Evolutionary conservation across 1,140 invertebrate genomes (phyloP).

Genomic region (Lethrus apterus): DNA sequence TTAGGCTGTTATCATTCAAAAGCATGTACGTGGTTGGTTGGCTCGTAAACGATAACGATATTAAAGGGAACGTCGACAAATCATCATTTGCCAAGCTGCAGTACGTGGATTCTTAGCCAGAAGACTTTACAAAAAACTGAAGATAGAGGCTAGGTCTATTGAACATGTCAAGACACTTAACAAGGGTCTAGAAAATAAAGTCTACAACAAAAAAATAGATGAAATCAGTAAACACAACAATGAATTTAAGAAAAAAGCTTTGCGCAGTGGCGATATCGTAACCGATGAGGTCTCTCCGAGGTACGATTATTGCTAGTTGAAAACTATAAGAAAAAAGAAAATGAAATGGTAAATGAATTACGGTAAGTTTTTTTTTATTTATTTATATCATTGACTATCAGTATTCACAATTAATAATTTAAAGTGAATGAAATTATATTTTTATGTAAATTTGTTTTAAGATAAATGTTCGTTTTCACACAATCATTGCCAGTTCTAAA

Average conservation of each 20-base stretch:
- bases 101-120: conserved; percentile 72
- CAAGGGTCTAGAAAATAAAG: conserved; percentile 96
- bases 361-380: conserved; percentile 11
- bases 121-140: conserved; percentile 70
- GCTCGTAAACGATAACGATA: conserved; percentile 58
- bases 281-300: conserved; percentile 80
- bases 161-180: conserved; percentile 94
- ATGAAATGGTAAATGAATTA: conserved; percentile 54
- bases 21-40: conserved; percentile 68
- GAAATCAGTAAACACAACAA: conserved; percentile 69
- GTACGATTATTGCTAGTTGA: conserved; percentile 87
- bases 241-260: conserved; percentile 50
- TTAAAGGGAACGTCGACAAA: conserved; percentile 53
- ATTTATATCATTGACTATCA: too few species aligned
- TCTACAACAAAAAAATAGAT: conserved; percentile 88
- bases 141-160: conserved; percentile 82
- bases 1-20: conserved; percentile 68
- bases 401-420: too few species aligned
- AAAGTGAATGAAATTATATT: too few species aligned
- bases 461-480: too few species aligned
- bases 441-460: too few species aligned
- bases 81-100: conserved; percentile 79
- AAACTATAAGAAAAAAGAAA: conserved; percentile 74
- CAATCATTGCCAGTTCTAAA: too few species aligned
- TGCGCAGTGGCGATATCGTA: conserved; percentile 43